Conservation (phyloP, 1,140 invertebrate species). For the Zaprionus gabonicus region DNA sequence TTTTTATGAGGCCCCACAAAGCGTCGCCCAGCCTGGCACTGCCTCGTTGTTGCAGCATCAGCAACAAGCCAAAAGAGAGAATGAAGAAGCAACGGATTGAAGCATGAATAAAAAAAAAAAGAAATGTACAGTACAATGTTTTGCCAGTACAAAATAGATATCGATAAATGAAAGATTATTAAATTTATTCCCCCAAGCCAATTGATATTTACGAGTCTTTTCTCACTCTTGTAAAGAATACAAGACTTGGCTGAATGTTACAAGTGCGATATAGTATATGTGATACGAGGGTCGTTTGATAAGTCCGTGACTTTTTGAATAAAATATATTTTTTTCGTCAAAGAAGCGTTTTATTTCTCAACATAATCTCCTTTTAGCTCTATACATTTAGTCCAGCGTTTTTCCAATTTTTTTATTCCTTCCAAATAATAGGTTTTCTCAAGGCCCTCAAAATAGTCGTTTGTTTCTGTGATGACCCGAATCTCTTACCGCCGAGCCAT, state of each 20-base stretch:
- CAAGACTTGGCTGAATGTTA: background rate
- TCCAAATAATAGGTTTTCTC: too few relatives aligned
- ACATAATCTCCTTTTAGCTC: too few relatives aligned
- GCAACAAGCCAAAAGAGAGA: background rate
- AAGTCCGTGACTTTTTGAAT: too few relatives aligned
- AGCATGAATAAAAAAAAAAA: slow-evolving; percentile 11
- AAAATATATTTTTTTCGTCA: too few relatives aligned
- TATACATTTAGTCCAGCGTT: too few relatives aligned
- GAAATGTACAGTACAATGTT: background rate
- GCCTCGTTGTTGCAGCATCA: slow-evolving; percentile 12
- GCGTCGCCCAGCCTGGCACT: background rate
- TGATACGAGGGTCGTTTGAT: too few relatives aligned
- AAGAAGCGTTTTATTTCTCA: too few relatives aligned
- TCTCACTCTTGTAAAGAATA: background rate
- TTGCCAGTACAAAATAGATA: background rate
- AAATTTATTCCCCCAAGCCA: background rate
- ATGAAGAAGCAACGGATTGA: slow-evolving; percentile 4
- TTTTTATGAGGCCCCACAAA: slow-evolving; percentile 58
- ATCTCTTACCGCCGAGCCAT: too few relatives aligned
- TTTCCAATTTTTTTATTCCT: too few relatives aligned
- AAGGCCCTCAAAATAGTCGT: too few relatives aligned
- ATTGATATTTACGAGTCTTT: background rate
- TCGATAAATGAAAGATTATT: slow-evolving; percentile 3
- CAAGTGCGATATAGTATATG: background rate
- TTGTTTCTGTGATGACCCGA: too few relatives aligned